Evolutionary conservation across 2,797 vertebrate species (phyloP), one percentile per base, ranked within the genome.

Genomic region (Chaetodon trifasciatus): DNA sequence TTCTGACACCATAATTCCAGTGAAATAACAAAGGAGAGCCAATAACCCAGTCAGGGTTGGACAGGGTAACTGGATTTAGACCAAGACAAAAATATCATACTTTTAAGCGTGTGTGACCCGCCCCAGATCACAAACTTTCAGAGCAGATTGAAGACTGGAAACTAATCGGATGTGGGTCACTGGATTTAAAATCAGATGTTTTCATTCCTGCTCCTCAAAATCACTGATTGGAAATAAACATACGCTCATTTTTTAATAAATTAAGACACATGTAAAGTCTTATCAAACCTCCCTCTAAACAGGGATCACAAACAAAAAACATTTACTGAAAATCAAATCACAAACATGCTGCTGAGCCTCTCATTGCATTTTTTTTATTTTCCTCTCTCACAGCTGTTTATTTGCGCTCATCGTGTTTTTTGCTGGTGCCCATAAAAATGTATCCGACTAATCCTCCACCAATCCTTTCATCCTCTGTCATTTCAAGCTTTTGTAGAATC

Each of bases 131-230:
- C n/a, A 67, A 60, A 67, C 44, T 74, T 76, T 56, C 32, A 66
- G 32, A 74, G 60, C 65, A 53, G 60, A 79, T 52, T 67, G 67
- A 67, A 81, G n/a, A 76, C 46, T 78, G 37, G 15, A 75, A 76
- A 65, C 49, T 16, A 58, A 84, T 71, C 32, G 39, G 39, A 81
- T 81, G 12, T 61, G 46, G 40, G 47, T 78, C 63, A 55, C 16
- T 52, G 56, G 40, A 50, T 82, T 75, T 55, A 60, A 79, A 60
- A 63, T 56, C 3, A 1, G 6, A 62, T 21, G 3, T 40, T 37
- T 56, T 56, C 12, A 9, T 15, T 13, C 19, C 8, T 28, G 16
- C 52, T 39, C 24, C 57, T 64, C 13, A 49, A 23, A 58, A 0
- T 50, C 8, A 49, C 17, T 10, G 11, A 50, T 32, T 46, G 46